These are phyloP conservation scores for Trididemnum clinides DNA, from an alignment of 23 tunicate species.

Conservation along the genomic window DNA sequence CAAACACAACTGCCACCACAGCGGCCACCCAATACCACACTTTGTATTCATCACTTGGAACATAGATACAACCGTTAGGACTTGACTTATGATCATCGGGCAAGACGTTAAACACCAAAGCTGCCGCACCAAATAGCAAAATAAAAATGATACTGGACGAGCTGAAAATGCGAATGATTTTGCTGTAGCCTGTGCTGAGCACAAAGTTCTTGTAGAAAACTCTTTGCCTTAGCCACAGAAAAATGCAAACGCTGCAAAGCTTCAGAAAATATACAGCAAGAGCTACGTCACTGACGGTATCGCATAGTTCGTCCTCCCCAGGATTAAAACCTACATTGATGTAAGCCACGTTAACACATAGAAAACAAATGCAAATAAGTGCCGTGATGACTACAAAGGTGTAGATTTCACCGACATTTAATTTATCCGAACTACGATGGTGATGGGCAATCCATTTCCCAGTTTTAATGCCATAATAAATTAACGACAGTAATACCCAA, in stretches of 20 bases:
- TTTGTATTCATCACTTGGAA: neutral
- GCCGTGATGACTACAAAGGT: conserved; percentile 31
- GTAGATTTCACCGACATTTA: conserved; percentile 37
- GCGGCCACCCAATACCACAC: neutral
- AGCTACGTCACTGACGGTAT: conserved; percentile 42
- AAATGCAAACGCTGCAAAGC: neutral
- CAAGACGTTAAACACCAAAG: conserved; percentile 1
- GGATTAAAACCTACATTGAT: conserved; percentile 16
- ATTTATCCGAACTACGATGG: neutral
- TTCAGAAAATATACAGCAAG: neutral
- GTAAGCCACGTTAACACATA: neutral
- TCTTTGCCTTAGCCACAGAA: conserved; percentile 34
- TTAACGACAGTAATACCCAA: conserved; percentile 23
- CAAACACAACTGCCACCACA: neutral
- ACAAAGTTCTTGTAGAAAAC: conserved; percentile 26
- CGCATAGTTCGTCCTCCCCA: conserved; percentile 22
- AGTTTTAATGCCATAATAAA: conserved; percentile 30
- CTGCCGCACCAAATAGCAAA: neutral
- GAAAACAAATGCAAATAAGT: conserved; percentile 8
- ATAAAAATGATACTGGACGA: neutral
- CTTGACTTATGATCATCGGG: neutral
- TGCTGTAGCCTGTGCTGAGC: neutral
- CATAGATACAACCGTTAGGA: neutral
- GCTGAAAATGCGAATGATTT: neutral
- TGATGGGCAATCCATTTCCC: conserved; percentile 42